Base-by-base conservation (phyloP, 2,888 invertebrate species). In the Leptinotarsa haldemani region DNA sequence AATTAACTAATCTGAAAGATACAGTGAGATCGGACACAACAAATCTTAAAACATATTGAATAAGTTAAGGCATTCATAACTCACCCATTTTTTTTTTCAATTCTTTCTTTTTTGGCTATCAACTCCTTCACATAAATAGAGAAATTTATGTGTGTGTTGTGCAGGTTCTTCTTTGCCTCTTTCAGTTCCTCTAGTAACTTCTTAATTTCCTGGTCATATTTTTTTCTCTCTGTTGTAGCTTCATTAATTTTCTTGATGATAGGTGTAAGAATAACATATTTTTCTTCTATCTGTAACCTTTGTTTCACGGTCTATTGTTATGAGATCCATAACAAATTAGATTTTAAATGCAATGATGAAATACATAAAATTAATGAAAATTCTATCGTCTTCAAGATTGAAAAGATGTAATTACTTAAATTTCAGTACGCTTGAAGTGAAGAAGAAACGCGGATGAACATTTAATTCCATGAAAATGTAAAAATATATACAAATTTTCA, bases 281-380 rank as follows among this genome's bases (percentile, higher is more conserved):
- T 87, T 81, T 86, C 86, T 84, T 86, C 86, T 77, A 87, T 85
- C 86, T 87, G 87, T 81, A 86, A 87, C 82, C 87, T 88, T 81
- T 78, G 78, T 79, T 76, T 61, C 69, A 71, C 63, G 66, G 69
- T 67, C 58, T 67, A 73, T 74, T 77, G 58, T 71, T 74, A 72
- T 52, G 63, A 69, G 47, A 48, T 48, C 66, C 71, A 70, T 64
- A 66, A 76, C 63, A 56, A 71, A 76, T 70, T 22, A 48, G 61
- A 61, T 50, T 4, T 16, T 50, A 13, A n/a, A 15, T 16, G 50
- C 15, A 50, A 50, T 50, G 5, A 50, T n/a, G 50, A 50, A 50
- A 50, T 5, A 50, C 50, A 50, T 4, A 50, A n/a, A 50, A 50
- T 50, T 40, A 40, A 9, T 9, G 40, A 40, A 40, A 40, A 40